Percentiles rank a stretch among this genome's conserved stretches.
Conservation (phyloP, 2,113 vertebrate species). For the Brachyistius frenatus region DNA sequence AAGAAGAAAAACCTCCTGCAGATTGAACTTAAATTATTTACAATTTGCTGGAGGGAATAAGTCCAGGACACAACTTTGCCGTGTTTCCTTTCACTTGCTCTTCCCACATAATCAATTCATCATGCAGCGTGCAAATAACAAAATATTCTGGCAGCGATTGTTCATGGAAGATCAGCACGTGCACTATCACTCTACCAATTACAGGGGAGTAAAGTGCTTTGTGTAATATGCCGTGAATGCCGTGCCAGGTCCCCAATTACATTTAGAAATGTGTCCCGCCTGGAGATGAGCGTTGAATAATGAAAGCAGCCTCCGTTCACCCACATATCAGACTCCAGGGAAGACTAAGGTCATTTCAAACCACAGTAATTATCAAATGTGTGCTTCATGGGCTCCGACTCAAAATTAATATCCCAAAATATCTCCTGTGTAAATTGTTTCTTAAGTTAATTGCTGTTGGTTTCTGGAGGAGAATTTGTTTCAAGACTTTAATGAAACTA, state of each 20-base stretch:
- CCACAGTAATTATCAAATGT: conserved; percentile 75
- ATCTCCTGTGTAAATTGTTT: conserved; percentile 48
- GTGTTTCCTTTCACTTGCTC: neutral
- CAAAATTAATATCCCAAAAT: conserved; percentile 67
- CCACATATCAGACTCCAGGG: conserved; percentile 73
- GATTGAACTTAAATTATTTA: conserved; percentile 55
- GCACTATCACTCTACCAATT: conserved; percentile 63
- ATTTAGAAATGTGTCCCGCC: conserved; percentile 71
- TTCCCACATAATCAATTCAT: conserved; percentile 43
- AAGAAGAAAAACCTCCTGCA: conserved; percentile 1
- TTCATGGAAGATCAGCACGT: conserved; percentile 21
- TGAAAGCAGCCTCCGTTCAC: conserved; percentile 70
- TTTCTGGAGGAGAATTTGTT: conserved; percentile 29
- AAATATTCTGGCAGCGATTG: conserved; percentile 23
- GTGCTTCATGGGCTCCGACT: conserved; percentile 54
- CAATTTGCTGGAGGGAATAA: conserved; percentile 19
- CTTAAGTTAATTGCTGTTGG: conserved; percentile 33
- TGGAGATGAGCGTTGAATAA: conserved; percentile 78
- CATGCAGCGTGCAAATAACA: conserved; percentile 15
- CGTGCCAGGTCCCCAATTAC: conserved; percentile 75
- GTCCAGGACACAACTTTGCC: conserved; percentile 18
- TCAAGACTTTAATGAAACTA: conserved; percentile 16
- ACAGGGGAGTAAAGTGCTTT: conserved; percentile 68
- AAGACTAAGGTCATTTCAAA: conserved; percentile 73
- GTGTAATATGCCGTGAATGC: conserved; percentile 71